Base-by-base conservation (phyloP, 2,113 vertebrate genomes). In the Apistogramma diplotaenia region DNA sequence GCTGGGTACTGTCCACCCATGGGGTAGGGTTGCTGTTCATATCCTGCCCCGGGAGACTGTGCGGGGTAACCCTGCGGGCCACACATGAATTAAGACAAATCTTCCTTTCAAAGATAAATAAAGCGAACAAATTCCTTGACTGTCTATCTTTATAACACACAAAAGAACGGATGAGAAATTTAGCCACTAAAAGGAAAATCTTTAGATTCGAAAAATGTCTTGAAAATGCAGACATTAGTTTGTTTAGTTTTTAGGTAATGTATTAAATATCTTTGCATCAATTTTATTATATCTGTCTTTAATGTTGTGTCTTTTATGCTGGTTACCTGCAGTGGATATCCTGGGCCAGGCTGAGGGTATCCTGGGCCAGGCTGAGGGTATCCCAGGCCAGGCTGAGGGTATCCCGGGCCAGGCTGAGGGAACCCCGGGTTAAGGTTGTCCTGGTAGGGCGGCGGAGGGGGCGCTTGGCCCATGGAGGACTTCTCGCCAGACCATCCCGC, bases 361-460 rank as follows among this genome's bases (percentile, higher is more conserved):
- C 33, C 33, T n/a, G n/a, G n/a, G n/a, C n/a, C n/a, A n/a, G n/a
- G n/a, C n/a, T n/a, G n/a, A n/a, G 58, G n/a, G n/a, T n/a, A n/a
- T n/a, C n/a, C n/a, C 33, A 8, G 19, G 8, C 67, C 78, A 18
- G 81, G 67, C 6, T 33, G 31, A 33, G 59, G 55, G 53, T 80
- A 76, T 1, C 61, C 92, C 16, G 18, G 16, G 8, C 72, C 78
- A 18, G 82, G 62, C 37, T 85, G 85, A 6, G 74, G 49, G 51
- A 77, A 43, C 0, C 73, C 88, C 16, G n/a, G 59, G 19, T 35
- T 23, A 25, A 16, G 46, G 10, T 35, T n/a, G 27, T 92, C 92
- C 8, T 82, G 81, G 78, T 94, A 94, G 49, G 90, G 84, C 6
- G 93, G 93, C 40, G 93, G 93, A 4, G 90, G 13, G 6, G 90